Percentiles rank a stretch among this genome's conserved stretches.
Conservation (phyloP, 2,797 vertebrate species). For the Sebastes matsubarae region DNA sequence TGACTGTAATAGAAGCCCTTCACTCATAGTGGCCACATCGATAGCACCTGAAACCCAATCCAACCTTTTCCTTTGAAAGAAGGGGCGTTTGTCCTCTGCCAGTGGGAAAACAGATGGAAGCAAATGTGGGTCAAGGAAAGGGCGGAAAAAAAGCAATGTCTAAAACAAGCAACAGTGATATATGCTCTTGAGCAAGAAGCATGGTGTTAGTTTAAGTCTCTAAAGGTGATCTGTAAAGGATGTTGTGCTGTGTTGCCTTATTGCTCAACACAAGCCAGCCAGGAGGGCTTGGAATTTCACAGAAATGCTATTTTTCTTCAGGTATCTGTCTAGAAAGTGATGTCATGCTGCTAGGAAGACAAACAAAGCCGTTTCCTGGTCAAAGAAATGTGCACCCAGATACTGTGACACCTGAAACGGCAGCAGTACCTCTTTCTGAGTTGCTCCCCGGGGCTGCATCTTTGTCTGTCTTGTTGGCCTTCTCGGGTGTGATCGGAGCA, state of each 20-base stretch:
- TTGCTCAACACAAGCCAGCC: background rate
- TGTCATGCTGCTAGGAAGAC: background rate
- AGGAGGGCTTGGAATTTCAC: background rate
- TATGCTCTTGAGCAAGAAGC: conserved; percentile 13
- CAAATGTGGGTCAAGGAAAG: conserved; percentile 69
- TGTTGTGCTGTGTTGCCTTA: background rate
- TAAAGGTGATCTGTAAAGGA: background rate
- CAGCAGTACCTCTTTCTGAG: conserved; percentile 65
- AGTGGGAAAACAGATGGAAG: conserved; percentile 65
- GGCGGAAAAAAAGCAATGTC: conserved; percentile 19
- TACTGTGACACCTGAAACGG: conserved; percentile 27
- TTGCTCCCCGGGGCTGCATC: conserved; percentile 2
- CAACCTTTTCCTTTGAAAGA: conserved; percentile 66
- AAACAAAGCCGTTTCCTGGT: background rate
- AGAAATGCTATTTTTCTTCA: background rate
- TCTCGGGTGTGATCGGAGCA: conserved; percentile 12
- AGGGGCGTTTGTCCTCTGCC: conserved; percentile 61
- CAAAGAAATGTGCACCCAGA: conserved; percentile 14
- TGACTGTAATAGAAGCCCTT: conserved; percentile 75
- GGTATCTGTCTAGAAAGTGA: background rate
- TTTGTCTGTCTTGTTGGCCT: conserved; percentile 47
- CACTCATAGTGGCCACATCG: conserved; percentile 56
- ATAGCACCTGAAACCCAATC: conserved; percentile 76
- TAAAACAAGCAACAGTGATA: conserved; percentile 30
- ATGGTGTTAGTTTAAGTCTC: conserved; percentile 7